phyloP scores from a whole-genome alignment of 2,888 invertebrate genomes.

The Abrostola tripartita region DNA sequence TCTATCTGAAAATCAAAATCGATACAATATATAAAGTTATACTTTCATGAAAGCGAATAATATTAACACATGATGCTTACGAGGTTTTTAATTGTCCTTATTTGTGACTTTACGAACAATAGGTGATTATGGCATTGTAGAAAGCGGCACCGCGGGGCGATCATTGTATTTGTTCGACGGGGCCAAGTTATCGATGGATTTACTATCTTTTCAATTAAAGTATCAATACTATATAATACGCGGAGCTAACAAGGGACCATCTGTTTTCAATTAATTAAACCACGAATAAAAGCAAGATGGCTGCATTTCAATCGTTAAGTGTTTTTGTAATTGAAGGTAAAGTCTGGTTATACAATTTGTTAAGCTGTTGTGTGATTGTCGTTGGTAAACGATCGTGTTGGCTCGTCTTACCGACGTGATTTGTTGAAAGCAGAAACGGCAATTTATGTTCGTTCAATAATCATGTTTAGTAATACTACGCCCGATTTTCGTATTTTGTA shows the following conservation, averaged over 20 bases:
- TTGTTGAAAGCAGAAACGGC: too few relatives aligned
- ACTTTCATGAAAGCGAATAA: slow-evolving; percentile 22
- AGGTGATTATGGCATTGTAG: slow-evolving; percentile 84
- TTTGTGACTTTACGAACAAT: slow-evolving; percentile 81
- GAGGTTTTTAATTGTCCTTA: slow-evolving; percentile 76
- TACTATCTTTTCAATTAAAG: slow-evolving; percentile 82
- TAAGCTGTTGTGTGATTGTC: slow-evolving; percentile 44
- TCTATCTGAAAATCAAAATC: not conserved
- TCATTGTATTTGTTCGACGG: slow-evolving; percentile 81
- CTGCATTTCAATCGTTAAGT: slow-evolving; percentile 65
- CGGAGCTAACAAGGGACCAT: slow-evolving; percentile 84
- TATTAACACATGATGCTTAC: slow-evolving; percentile 49
- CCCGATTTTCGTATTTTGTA: too few relatives aligned
- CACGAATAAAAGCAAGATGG: slow-evolving; percentile 68
- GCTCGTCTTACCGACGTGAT: slow-evolving; percentile 10
- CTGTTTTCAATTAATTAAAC: slow-evolving; percentile 86
- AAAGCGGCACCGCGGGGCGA: slow-evolving; percentile 81
- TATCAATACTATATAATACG: slow-evolving; percentile 74
- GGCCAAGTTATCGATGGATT: slow-evolving; percentile 71
- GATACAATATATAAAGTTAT: not conserved
- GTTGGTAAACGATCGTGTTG: slow-evolving; percentile 24
- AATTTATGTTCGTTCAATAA: too few relatives aligned
- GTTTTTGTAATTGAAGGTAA: slow-evolving; percentile 55
- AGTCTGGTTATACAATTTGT: slow-evolving; percentile 16
- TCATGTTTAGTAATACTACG: too few relatives aligned